Base-by-base conservation (phyloP, 2,113 vertebrate genomes). In the Herpetotheres cachinnans region DNA sequence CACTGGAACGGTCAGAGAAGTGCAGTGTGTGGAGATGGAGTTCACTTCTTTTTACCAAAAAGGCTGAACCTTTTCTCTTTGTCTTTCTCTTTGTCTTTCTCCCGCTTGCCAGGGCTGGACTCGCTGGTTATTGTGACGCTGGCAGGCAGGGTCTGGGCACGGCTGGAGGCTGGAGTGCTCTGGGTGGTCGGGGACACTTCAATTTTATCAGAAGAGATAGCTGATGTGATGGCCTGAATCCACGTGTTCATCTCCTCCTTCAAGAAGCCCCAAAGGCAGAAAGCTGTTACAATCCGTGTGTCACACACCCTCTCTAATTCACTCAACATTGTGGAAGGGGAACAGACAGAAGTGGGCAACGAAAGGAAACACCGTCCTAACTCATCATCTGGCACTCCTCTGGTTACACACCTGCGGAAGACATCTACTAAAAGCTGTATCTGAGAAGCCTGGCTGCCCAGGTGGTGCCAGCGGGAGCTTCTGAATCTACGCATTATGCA, bases 221-320 rank as follows among this genome's bases (percentile, higher is more conserved):
- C 98, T 3, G 98, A 99, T 87, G 99, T 98, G 98, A 99, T 98
- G 97, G 99, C 99, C 98, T 99, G 99, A 96, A 99, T 99, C 99
- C 99, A 99, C 11, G 98, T 98, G 97, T 99, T 99, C 99, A 99
- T 99, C 98, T 99, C 99, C 98, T 99, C 99, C 99, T 99, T 95
- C 77, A 90, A 97, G 42, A 97, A 95, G 78, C 63, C 91, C 55
- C 91, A 92, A 81, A 90, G 73, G 82, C 88, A 96, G 86, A 97
- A 34, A 96, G 69, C 50, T 3, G 63, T 96, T 96, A 96, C 18
- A 44, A 88, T 4, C 82, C 3, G 1, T 2, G 34, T 2, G 11
- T 19, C 72, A 55, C 49, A 8, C 0, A 2, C 34, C 34, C 63
- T 74, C 82, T 47, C 44, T 66, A 54, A 42, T 26, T 52, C 81